Evolutionary conservation across 2,113 vertebrate species (phyloP), one percentile per base, ranked within the genome.

Genomic region (Leptocoma aspasia): DNA sequence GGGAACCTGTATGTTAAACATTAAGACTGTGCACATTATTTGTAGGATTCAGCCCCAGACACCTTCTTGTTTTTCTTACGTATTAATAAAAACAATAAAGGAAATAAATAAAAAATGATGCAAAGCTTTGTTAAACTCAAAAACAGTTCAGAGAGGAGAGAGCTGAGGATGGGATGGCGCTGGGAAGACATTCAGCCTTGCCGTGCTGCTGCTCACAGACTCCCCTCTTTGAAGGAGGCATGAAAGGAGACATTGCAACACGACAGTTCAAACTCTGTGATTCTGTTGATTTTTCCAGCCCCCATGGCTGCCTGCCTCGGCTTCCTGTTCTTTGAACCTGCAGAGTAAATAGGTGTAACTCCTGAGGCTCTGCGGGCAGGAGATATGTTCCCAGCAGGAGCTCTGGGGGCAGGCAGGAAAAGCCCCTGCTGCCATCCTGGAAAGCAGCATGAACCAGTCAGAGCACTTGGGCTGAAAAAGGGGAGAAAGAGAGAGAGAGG

Each of bases 241-340:
- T 0, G 31, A n/a, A 37, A 89, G 84, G 54, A 76, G 57, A 61
- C 22, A 47, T 23, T 69, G 56, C 70, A 63, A 10, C 56, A 7
- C 0, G 31, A 56, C 14, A 45, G 33, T 41, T 37, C 47, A 45
- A 77, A 54, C 50, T 41, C 3, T 3, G 66, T 13, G 75, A 10
- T 45, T 63, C 72, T 96, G 73, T 86, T 93, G 88, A 68, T 70
- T 93, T 96, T 94, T 83, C 88, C 94, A 88, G 7, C 50, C 82
- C 63, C 66, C 4, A 2, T 14, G 68, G 82, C 71, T 87, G 78
- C 78, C 60, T 59, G 65, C 77, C 83, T 72, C 8, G 0, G 9
- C 6, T 3, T 8, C 71, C 85, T 66, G 92, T 15, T 54, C 87
- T 94, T 68, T 94, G 92, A 71, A 87, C 61, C 60, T 3, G 2